Evolutionary conservation across 1,140 invertebrate species (phyloP).

Genomic region (Thereuonema tuberculata): DNA sequence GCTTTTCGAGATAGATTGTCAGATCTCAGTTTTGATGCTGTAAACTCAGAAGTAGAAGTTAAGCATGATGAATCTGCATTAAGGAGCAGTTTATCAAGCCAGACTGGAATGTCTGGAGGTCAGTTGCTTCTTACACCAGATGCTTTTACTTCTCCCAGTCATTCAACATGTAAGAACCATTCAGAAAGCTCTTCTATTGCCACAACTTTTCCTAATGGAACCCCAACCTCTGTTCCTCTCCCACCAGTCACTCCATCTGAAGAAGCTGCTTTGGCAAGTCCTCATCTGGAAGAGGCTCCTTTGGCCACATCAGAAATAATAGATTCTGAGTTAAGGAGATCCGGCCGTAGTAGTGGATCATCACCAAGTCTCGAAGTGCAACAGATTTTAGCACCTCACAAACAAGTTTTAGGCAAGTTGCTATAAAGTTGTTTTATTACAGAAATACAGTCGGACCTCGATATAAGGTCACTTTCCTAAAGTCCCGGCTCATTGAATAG

Average conservation of each 20-base stretch:
- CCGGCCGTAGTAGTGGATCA: slow-evolving; percentile 21
- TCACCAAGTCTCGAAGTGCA: slow-evolving; percentile 68
- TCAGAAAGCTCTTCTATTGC: not conserved
- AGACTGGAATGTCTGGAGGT: not conserved
- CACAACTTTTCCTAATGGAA: not conserved
- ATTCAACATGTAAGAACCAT: not conserved
- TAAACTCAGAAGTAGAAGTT: not conserved
- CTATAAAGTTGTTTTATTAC: too few relatives aligned
- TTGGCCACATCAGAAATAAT: slow-evolving; percentile 1
- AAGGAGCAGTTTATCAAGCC: too few relatives aligned
- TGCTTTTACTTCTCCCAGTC: slow-evolving; percentile 54
- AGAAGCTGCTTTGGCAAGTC: slow-evolving; percentile 43
- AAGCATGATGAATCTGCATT: not conserved
- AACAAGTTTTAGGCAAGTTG: not conserved
- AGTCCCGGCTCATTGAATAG: too few relatives aligned
- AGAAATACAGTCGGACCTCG: too few relatives aligned
- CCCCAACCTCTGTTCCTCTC: slow-evolving; percentile 14
- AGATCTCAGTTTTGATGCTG: slow-evolving; percentile 26
- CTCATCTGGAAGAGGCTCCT: not conserved
- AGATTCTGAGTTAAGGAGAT: not conserved
- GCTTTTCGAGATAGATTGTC: slow-evolving; percentile 27
- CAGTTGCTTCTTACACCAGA: slow-evolving; percentile 63
- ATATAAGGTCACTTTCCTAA: too few relatives aligned
- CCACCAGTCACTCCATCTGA: slow-evolving; percentile 35
- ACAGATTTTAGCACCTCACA: slow-evolving; percentile 48